phyloP scores from a whole-genome alignment of 1,140 invertebrate genomes.

The Polypedilum vanderplanki region DNA sequence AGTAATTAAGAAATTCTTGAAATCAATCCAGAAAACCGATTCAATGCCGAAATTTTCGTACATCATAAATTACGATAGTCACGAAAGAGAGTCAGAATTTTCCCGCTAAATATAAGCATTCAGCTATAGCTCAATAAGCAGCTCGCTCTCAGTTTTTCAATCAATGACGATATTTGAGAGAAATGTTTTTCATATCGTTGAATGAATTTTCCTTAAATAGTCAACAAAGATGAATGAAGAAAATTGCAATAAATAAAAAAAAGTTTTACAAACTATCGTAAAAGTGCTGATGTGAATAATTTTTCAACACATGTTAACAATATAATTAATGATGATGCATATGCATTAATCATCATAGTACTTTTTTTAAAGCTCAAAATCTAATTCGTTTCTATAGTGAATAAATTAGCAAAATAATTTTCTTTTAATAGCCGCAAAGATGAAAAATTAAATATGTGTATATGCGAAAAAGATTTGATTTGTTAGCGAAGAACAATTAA shows the following conservation, averaged over 20 bases:
- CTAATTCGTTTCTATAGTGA: too few relatives aligned
- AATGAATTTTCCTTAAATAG: constrained; percentile 19
- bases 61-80: not conserved
- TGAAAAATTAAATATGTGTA: too few relatives aligned
- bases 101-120: constrained; percentile 5
- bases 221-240: not conserved
- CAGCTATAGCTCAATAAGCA: not conserved
- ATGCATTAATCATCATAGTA: not conserved
- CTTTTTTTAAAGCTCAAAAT: too few relatives aligned
- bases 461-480: too few relatives aligned
- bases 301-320: not conserved
- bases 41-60: not conserved
- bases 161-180: not conserved
- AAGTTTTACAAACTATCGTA: too few relatives aligned
- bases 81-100: not conserved
- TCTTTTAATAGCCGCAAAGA: too few relatives aligned
- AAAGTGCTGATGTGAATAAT: too few relatives aligned
- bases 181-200: not conserved
- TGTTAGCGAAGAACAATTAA: too few relatives aligned
- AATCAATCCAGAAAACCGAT: not conserved
- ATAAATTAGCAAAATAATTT: too few relatives aligned
- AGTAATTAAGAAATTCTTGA: not conserved
- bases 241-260: not conserved
- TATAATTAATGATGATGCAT: not conserved
- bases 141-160: not conserved